Evolutionary conservation across 2,797 vertebrate genomes (phyloP).

Genomic region (Harpagifer antarcticus): DNA sequence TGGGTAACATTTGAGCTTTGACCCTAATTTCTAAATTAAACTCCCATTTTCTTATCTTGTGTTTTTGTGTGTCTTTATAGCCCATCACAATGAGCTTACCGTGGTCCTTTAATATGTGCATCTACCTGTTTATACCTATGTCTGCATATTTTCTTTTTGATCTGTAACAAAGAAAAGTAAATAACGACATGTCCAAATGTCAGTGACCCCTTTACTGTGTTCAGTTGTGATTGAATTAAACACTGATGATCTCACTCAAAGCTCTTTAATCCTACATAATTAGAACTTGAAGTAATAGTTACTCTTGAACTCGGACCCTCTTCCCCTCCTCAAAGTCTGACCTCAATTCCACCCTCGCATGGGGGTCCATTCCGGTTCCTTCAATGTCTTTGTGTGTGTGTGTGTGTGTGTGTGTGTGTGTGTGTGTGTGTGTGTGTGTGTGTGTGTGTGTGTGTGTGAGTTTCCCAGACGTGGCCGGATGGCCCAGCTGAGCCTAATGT

Average conservation of each 20-base stretch:
- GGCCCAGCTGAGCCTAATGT: conserved; percentile 76
- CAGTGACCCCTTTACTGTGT: background rate
- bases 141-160: no score
- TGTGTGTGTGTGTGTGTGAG: conserved; percentile 22
- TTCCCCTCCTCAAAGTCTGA: conserved; percentile 57
- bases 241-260: conserved; percentile 17
- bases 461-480: conserved; percentile 81
- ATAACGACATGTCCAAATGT: background rate
- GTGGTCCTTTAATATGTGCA: no score
- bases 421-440: conserved; percentile 18
- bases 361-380: conserved; percentile 69
- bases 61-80: no score
- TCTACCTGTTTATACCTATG: no score
- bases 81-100: no score
- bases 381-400: conserved; percentile 44
- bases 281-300: conserved; percentile 32
- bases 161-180: no score
- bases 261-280: conserved; percentile 25
- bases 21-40: no score
- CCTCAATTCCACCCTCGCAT: conserved; percentile 64
- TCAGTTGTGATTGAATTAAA: background rate
- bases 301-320: conserved; percentile 37
- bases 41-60: no score
- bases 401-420: conserved; percentile 15
- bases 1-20: no score